Evolutionary conservation across 1,140 invertebrate genomes (phyloP).

Genomic region (Drosophila repleta): DNA sequence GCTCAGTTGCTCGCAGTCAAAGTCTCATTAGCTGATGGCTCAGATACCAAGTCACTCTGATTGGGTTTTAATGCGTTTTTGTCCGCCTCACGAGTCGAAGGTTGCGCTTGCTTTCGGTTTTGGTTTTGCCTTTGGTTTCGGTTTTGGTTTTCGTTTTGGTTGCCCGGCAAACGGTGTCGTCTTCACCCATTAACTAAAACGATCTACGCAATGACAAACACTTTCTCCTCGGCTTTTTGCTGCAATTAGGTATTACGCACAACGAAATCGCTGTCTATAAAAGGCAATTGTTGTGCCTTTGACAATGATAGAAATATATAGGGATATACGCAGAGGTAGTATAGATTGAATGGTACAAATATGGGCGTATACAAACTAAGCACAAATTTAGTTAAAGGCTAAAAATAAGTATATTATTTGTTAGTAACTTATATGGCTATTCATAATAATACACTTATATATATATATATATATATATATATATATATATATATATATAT

Average conservation of each 20-base stretch:
- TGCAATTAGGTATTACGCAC: constrained; percentile 46
- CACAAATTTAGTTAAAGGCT: no score
- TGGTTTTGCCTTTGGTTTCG: constrained; percentile 8
- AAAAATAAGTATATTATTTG: no score
- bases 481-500: no score
- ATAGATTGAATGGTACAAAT: no score
- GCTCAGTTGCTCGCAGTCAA: constrained; percentile 59
- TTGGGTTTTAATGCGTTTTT: constrained; percentile 77
- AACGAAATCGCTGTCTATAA: constrained; percentile 5
- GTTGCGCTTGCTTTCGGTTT: constrained; percentile 35
- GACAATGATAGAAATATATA: constrained; percentile 7
- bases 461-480: no score
- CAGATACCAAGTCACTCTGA: constrained; percentile 59
- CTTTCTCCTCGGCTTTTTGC: constrained; percentile 61
- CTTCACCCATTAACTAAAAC: constrained; percentile 68
- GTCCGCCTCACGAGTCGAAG: constrained; percentile 53
- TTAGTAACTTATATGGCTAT: no score
- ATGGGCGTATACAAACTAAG: no score
- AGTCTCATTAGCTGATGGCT: constrained; percentile 78
- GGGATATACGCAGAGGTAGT: no score
- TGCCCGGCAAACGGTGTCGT: constrained; percentile 45
- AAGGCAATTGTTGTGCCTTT: constrained; percentile 2
- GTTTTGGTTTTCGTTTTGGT: neutral
- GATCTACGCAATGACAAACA: constrained; percentile 58
- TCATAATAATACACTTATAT: no score